Conservation (phyloP, 2,113 vertebrate genomes). For the Synchiropus splendidus region DNA sequence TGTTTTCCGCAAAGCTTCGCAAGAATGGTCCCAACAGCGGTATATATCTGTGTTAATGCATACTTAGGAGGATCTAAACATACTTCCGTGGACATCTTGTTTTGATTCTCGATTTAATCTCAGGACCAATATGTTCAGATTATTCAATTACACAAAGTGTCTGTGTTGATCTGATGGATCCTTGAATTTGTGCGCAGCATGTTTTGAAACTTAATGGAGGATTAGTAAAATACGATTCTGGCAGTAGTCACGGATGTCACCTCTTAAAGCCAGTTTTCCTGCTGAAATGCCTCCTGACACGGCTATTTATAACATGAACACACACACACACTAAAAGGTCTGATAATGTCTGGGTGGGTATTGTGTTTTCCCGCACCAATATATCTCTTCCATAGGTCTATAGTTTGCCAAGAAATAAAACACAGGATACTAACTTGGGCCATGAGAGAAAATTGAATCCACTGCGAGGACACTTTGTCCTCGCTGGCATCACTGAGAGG, state of each 20-base stretch:
- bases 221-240: slow-evolving; percentile 31
- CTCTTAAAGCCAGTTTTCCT: neutral
- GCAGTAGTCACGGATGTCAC: slow-evolving; percentile 9
- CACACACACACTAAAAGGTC: slow-evolving; percentile 18
- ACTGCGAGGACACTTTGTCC: neutral
- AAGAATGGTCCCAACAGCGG: slow-evolving; percentile 16
- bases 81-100: slow-evolving; percentile 36
- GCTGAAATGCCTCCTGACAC: slow-evolving; percentile 9
- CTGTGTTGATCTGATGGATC: slow-evolving; percentile 10
- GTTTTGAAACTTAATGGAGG: slow-evolving; percentile 23
- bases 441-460: slow-evolving; percentile 29
- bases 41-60: slow-evolving; percentile 52
- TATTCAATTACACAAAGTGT: slow-evolving; percentile 38
- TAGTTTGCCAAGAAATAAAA: slow-evolving; percentile 25
- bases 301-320: slow-evolving; percentile 29
- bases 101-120: slow-evolving; percentile 47
- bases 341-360: slow-evolving; percentile 27
- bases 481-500: neutral
- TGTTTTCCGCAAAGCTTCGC: slow-evolving; percentile 13
- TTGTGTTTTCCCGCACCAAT: slow-evolving; percentile 32
- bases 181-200: slow-evolving; percentile 3
- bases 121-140: slow-evolving; percentile 44
- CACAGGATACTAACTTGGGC: slow-evolving; percentile 21
- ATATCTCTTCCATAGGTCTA: slow-evolving; percentile 35
- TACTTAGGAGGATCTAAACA: slow-evolving; percentile 39